Evolutionary conservation across 92 coral and sea anemone species (phyloP), one percentile per base, ranked within the genome.

Genomic region (Epizoanthus illoricatus): DNA sequence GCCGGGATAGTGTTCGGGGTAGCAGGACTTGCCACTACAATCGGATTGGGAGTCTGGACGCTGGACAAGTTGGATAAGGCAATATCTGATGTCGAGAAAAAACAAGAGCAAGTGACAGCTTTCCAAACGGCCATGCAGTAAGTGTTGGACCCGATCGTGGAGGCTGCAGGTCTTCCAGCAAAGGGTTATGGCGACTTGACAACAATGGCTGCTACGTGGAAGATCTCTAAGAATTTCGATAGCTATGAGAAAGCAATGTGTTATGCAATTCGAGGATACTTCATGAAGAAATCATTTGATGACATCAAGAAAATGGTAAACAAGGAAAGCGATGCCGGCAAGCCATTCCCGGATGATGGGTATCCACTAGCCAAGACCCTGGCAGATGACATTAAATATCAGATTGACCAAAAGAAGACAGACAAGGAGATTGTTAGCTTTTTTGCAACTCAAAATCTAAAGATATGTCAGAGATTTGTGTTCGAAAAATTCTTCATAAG

Each of bases 1-100:
- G 92, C 89, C 42, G 87, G 84, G 45, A 59, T 85, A 24, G 92
- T 89, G 81, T 89, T 89, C 21, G 92, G 92, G 12, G 74, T 85
- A 21, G 92, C 85, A 71, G 89, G 87, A 11, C 87, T 89, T 52
- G 89, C 86, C 16, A 67, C 89, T n/a, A 85, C 92, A 24, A 81
- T 89, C 15, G 87, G 89, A 16, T 43, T 89, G 58, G 92, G 89
- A 55, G 80, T 75, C 42, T 89, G 89, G 92, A 81, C 87, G 18
- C 23, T 85, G 58, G 87, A 81, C 0, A 81, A 89, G 65, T 68
- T 89, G 69, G 16, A 89, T 75, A 60, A 81, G 47, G 92, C 92
- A 24, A 66, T 89, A 23, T 7, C 57, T 64, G 87, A 85, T 16
- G 87, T 89, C 56, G 89, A 85, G 81, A 28, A 57, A 40, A 89